A percentile compares a stretch with the other conserved stretches of the same genome.
These are phyloP conservation scores for Pampus argenteus DNA, from an alignment of 2,797 vertebrate genomes.

Conservation along the genomic window DNA sequence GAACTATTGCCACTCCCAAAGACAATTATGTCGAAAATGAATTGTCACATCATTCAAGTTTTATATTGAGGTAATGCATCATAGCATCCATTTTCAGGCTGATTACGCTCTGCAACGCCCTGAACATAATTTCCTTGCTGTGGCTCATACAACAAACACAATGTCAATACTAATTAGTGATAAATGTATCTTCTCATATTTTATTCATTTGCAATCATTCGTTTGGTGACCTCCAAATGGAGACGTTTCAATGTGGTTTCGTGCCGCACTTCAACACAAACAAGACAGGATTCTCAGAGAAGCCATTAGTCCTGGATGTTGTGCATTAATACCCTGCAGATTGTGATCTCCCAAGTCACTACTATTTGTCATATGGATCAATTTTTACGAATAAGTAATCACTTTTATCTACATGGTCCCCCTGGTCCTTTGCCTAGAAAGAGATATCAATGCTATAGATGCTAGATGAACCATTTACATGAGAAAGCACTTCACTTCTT, in stretches of 20 bases:
- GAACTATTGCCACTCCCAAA: conserved; percentile 27
- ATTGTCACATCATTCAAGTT: conserved; percentile 37
- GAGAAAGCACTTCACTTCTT: conserved; percentile 10
- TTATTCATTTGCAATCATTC: conserved; percentile 58
- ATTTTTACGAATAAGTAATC: background rate
- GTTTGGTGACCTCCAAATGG: conserved; percentile 51
- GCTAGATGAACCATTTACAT: too few species aligned
- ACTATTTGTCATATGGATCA: conserved; percentile 54
- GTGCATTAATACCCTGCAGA: conserved; percentile 16
- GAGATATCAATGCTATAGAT: conserved; percentile 13
- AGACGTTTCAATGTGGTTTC: conserved; percentile 25
- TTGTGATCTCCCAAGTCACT: conserved; percentile 28
- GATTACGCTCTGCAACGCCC: conserved; percentile 44
- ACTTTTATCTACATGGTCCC: conserved; percentile 18
- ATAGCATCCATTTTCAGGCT: conserved; percentile 44
- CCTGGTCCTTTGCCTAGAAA: conserved; percentile 15
- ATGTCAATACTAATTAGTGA: conserved; percentile 60
- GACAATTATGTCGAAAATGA: conserved; percentile 54
- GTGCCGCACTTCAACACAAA: conserved; percentile 38
- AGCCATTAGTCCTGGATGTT: conserved; percentile 38
- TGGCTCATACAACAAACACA: conserved; percentile 42
- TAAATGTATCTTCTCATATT: conserved; percentile 52
- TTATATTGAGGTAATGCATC: conserved; percentile 55
- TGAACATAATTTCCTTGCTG: conserved; percentile 48
- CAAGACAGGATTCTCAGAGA: conserved; percentile 9